Evolutionary conservation across 2,113 vertebrate species (phyloP).

Genomic region (human (Homo sapiens)): DNA sequence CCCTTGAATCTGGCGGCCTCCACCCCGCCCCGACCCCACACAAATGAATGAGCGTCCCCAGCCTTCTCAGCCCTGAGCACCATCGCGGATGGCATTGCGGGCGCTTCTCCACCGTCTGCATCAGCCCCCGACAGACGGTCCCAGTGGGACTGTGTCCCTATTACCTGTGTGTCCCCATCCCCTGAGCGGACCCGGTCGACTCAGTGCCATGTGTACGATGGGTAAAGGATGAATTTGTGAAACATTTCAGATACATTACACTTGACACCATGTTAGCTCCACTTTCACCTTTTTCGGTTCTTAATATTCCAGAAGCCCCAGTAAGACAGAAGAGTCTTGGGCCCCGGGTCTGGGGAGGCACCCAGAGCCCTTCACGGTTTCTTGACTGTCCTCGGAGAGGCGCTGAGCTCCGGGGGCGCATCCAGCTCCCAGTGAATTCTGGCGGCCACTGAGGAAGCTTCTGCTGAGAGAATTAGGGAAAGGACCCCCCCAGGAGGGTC

Average conservation of each 20-base stretch:
- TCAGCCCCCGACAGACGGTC: background rate
- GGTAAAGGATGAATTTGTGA: background rate
- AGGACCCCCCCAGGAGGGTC: too few species aligned
- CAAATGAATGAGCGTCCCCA: too few species aligned
- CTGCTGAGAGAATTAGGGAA: background rate
- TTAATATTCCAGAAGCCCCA: background rate
- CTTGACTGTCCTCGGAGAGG: background rate
- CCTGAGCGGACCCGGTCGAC: background rate
- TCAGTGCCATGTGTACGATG: background rate
- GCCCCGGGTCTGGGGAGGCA: too few species aligned
- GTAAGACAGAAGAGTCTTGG: background rate
- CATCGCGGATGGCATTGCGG: background rate
- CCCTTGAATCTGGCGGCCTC: too few species aligned
- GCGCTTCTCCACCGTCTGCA: too few species aligned
- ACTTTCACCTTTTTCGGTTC: background rate
- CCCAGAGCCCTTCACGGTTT: background rate
- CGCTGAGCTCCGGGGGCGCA: background rate
- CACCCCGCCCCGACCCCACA: accelerated
- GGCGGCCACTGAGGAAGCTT: background rate
- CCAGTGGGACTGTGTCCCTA: background rate
- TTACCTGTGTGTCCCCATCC: background rate
- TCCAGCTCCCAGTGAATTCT: background rate
- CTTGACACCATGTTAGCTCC: background rate
- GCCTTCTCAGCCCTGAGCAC: background rate
- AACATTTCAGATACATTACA: accelerated